Evolutionary conservation across 2,888 invertebrate genomes (phyloP).

Genomic region (Helleia helle): DNA sequence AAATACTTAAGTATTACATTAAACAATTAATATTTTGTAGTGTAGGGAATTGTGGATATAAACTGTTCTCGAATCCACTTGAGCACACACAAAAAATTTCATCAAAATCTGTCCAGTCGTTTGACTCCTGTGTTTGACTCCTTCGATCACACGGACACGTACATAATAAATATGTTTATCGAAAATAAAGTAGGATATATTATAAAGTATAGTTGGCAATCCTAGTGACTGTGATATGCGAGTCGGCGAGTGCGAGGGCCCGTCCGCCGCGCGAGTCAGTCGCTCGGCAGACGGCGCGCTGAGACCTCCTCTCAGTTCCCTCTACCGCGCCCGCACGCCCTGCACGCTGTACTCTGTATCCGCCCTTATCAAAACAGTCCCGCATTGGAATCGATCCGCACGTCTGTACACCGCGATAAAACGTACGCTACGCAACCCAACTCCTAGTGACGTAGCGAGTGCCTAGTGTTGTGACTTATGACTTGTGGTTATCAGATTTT

Average conservation of each 20-base stretch:
- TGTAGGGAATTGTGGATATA: too few relatives aligned
- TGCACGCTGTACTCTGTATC: constrained; percentile 23
- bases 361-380: constrained; percentile 54
- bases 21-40: too few relatives aligned
- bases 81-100: too few relatives aligned
- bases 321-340: constrained; percentile 11
- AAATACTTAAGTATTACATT: too few relatives aligned
- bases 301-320: constrained; percentile 29
- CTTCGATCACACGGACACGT: too few relatives aligned
- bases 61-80: too few relatives aligned
- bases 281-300: constrained; percentile 49
- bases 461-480: constrained; percentile 35
- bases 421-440: constrained; percentile 25
- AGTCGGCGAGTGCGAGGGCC: constrained; percentile 14
- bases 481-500: constrained; percentile 29
- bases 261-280: constrained; percentile 31
- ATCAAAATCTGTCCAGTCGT: too few relatives aligned
- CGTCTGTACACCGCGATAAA: constrained; percentile 48
- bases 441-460: constrained; percentile 52
- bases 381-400: constrained; percentile 63
- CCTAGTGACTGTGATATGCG: neutral
- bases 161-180: too few relatives aligned
- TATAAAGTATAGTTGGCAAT: neutral
- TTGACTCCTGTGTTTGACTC: too few relatives aligned
- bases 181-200: too few relatives aligned